Percentiles rank a stretch among this genome's conserved stretches.
These are phyloP conservation scores for Unio delphinus DNA, from an alignment of 2,888 invertebrate genomes.

Conservation along the genomic window DNA sequence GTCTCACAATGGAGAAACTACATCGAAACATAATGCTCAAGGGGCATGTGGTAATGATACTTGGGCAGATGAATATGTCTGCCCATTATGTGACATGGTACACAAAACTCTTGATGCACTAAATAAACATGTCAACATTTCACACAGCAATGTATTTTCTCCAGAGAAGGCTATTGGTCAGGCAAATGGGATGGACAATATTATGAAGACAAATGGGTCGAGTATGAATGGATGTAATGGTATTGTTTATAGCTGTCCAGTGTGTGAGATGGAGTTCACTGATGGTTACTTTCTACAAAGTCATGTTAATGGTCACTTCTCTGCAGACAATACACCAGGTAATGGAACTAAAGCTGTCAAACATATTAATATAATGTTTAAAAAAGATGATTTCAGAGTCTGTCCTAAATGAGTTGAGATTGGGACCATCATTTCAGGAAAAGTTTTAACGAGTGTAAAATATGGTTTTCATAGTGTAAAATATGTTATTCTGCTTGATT, in stretches of 20 bases:
- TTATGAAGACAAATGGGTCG: constrained; percentile 4
- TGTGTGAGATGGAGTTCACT: constrained; percentile 67
- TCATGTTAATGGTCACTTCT: constrained; percentile 89
- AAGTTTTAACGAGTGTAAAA: too few species aligned
- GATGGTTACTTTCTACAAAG: constrained; percentile 76
- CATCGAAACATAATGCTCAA: constrained; percentile 2
- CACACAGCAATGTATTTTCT: constrained; percentile 86
- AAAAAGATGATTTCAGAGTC: too few species aligned
- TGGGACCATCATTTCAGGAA: too few species aligned
- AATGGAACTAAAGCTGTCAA: constrained; percentile 1
- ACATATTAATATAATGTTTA: too few species aligned
- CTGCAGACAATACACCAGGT: constrained; percentile 63
- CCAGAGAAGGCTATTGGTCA: constrained; percentile 72
- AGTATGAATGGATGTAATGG: constrained; percentile 2
- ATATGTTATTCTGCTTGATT: too few species aligned
- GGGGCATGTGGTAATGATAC: constrained; percentile 6
- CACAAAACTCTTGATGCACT: constrained; percentile 78
- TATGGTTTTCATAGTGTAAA: too few species aligned
- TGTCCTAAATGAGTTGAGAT: too few species aligned
- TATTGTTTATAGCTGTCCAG: constrained; percentile 53
- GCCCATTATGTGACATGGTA: constrained; percentile 85
- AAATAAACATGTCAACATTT: constrained; percentile 88
- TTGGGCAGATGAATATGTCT: constrained; percentile 75
- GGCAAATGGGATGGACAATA: constrained; percentile 3
- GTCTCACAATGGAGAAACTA: not conserved